Evolutionary conservation across 2,888 invertebrate genomes (phyloP), one percentile per base, ranked within the genome.

Genomic region (Himalopsyche tibetana): DNA sequence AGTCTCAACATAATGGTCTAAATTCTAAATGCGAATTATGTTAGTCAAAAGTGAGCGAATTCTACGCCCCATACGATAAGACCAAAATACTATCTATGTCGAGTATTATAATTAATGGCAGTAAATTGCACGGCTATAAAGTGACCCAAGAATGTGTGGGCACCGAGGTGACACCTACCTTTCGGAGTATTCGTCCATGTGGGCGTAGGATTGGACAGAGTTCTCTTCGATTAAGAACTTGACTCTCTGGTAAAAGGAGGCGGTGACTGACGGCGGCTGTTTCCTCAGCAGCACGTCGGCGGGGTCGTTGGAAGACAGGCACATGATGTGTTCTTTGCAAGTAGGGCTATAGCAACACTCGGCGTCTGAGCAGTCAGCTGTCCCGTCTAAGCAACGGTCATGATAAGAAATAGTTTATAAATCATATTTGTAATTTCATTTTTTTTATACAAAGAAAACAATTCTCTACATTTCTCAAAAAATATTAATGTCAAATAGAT

Each of bases 191-290:
- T 99, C 98, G 93, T 98, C 97, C 95, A 97, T 96, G 92, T 98
- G 98, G 83, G 99, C 98, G 93, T 99, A 99, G 91, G 98, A 98
- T 93, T 99, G 99, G 87, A 99, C 99, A 89, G 98, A 98, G 92
- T 99, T 98, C 92, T 99, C 98, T 93, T 99, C 99, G 89, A 99
- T 98, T 89, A 99, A 95, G 93, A 99, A 99, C 92, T 98, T 97
- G 92, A 99, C 98, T 85, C 99, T 95, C 91, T 99, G 98, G 91
- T 98, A 98, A 94, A 99, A 99, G 55, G 98, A 98, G 4, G 99
- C 98, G 40, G 99, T 99, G 89, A 98, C 98, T 74, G 98, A 97
- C 4, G 99, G 98, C 1, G 99, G 98, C 90, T 99, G 98, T 92
- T 99, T 99, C 84, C 99, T 95, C 9, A 99, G 95, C 55, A 99